Percentiles rank a stretch among this genome's conserved stretches.
These are phyloP conservation scores for Steinernema hermaphroditum DNA, from an alignment of 2,888 invertebrate genomes.

Conservation along the genomic window DNA sequence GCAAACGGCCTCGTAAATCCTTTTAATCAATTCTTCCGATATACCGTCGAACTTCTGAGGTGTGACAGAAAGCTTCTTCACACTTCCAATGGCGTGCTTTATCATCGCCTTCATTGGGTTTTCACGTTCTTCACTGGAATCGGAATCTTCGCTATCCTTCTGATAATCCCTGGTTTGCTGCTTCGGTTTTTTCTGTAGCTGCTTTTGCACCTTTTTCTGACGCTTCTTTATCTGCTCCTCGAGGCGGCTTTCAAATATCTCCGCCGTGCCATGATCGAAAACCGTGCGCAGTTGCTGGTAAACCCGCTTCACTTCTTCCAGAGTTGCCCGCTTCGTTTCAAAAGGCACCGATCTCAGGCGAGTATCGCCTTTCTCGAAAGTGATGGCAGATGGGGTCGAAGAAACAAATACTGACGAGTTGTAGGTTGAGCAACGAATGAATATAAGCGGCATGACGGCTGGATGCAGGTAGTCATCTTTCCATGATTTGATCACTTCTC, in stretches of 20 bases:
- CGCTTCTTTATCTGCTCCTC: not conserved
- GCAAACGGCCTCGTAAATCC: not conserved
- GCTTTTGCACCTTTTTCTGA: not conserved
- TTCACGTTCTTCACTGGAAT: not conserved
- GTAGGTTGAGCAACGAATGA: slow-evolving; percentile 4
- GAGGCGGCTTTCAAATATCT: not conserved
- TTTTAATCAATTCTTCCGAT: not conserved
- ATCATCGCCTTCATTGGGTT: not conserved
- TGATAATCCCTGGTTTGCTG: not conserved
- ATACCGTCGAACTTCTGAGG: slow-evolving; percentile 3
- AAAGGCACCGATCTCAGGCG: not conserved
- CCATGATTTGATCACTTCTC: slow-evolving; percentile 3
- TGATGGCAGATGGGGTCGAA: not conserved
- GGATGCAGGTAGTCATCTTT: not conserved
- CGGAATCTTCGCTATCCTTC: not conserved
- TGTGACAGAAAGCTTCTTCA: not conserved
- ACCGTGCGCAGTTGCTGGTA: slow-evolving; percentile 6
- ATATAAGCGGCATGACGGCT: not conserved
- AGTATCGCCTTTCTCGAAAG: slow-evolving; percentile 1
- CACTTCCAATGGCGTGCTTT: not conserved
- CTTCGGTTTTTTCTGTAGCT: not conserved
- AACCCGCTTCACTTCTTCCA: not conserved
- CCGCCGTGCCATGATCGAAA: not conserved
- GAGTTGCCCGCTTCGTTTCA: not conserved
- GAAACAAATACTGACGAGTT: not conserved